phyloP scores from a whole-genome alignment of 35 echinoderm and acorn worm genomes.

The Apostichopus japonicus region DNA sequence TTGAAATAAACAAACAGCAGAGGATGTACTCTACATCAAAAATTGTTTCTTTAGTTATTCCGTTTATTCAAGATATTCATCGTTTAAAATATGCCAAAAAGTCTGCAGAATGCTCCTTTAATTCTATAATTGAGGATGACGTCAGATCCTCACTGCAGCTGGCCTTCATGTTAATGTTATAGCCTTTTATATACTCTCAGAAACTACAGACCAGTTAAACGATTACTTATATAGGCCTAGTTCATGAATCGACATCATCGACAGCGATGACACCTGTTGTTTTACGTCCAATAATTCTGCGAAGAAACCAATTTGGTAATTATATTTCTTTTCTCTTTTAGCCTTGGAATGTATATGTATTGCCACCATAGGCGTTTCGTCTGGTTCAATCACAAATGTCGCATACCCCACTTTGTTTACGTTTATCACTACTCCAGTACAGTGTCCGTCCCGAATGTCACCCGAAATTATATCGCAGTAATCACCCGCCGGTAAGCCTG shows the following conservation, averaged over 20 bases:
- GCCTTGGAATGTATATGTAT: conserved; percentile 74
- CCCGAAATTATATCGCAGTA: conserved; percentile 86
- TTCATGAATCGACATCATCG: background rate
- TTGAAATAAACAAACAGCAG: background rate
- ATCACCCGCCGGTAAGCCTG: conserved; percentile 82
- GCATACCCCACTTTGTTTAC: conserved; percentile 80
- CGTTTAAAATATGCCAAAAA: too few species aligned
- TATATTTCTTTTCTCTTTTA: background rate
- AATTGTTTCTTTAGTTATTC: too few species aligned
- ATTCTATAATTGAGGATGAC: too few species aligned
- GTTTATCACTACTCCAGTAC: conserved; percentile 72
- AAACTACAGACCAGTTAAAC: background rate
- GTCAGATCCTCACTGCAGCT: background rate
- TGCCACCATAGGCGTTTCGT: conserved; percentile 81
- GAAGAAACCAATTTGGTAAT: background rate
- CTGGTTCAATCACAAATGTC: conserved; percentile 63
- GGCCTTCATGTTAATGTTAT: background rate
- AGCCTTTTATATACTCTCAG: background rate
- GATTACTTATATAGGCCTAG: background rate
- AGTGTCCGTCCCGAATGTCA: conserved; percentile 60
- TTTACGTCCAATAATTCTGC: background rate
- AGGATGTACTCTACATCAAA: background rate
- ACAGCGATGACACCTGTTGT: background rate
- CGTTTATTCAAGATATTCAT: too few species aligned
- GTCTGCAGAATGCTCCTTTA: too few species aligned